phyloP scores from a whole-genome alignment of 2,113 vertebrate genomes.

The Myrmecobius fasciatus region DNA sequence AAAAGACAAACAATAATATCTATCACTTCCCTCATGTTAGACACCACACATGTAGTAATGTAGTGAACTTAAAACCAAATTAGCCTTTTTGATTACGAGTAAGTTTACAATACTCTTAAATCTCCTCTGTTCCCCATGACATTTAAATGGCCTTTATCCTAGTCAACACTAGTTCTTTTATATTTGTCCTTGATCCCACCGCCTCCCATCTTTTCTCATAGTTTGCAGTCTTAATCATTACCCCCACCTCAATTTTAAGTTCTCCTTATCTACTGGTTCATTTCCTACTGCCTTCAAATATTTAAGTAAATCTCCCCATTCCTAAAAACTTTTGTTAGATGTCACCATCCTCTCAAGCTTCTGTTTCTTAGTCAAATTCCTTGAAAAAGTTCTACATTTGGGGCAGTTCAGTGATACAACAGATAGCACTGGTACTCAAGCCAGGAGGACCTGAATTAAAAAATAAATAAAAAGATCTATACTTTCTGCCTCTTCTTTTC shows the following conservation, averaged over 20 bases:
- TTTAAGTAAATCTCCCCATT: not conserved
- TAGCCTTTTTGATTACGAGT: not conserved
- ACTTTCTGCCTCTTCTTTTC: not conserved
- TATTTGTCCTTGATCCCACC: not conserved
- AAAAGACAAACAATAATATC: not conserved
- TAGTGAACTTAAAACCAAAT: not conserved
- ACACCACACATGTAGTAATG: not conserved
- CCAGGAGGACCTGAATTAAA: too few species aligned
- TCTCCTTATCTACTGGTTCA: not conserved
- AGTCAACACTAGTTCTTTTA: not conserved
- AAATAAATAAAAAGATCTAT: not conserved
- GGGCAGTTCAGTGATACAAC: too few species aligned
- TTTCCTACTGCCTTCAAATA: not conserved
- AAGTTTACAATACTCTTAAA: too few species aligned
- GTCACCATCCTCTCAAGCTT: not conserved
- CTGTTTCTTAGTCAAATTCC: not conserved
- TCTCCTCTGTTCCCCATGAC: not conserved
- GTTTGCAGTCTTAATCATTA: too few species aligned
- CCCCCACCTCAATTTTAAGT: not conserved
- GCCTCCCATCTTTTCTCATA: not conserved
- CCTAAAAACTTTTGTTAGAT: not conserved
- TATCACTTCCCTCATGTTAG: not conserved
- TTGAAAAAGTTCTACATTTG: not conserved
- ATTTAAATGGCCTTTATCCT: not conserved
- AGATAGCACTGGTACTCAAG: too few species aligned